Evolutionary conservation across 2,888 invertebrate genomes (phyloP).

Genomic region (Clanis bilineata): DNA sequence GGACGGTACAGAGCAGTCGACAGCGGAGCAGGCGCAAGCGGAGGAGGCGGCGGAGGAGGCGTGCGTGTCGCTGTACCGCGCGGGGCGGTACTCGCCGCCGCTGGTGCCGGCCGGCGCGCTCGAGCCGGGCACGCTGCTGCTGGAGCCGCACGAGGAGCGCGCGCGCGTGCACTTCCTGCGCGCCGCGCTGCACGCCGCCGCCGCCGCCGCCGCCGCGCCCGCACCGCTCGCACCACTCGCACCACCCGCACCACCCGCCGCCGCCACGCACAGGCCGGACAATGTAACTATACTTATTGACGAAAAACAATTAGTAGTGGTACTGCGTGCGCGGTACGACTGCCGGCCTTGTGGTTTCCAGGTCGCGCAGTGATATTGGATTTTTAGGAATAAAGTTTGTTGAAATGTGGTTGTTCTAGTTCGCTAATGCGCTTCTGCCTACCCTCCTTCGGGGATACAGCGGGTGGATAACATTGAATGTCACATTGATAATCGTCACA

Average conservation of each 20-base stretch:
- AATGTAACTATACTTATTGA: not conserved
- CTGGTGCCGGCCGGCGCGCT: slow-evolving; percentile 84
- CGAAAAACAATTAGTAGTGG: no score
- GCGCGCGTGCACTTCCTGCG: slow-evolving; percentile 88
- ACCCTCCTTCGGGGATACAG: no score
- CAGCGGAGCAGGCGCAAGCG: slow-evolving; percentile 26
- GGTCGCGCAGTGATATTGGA: no score
- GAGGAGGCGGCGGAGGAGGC: slow-evolving; percentile 47
- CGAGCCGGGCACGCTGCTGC: slow-evolving; percentile 88
- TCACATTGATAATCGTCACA: no score
- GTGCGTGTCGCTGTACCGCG: slow-evolving; percentile 80
- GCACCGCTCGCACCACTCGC: slow-evolving; percentile 84
- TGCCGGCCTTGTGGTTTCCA: no score
- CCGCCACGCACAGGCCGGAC: slow-evolving; percentile 55
- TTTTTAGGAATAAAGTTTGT: no score
- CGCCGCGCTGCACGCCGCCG: slow-evolving; percentile 83
- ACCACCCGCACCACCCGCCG: slow-evolving; percentile 83
- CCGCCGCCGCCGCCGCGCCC: slow-evolving; percentile 82
- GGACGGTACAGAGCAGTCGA: slow-evolving; percentile 16
- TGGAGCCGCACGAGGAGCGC: slow-evolving; percentile 88
- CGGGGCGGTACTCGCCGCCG: slow-evolving; percentile 93
- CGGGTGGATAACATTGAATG: no score
- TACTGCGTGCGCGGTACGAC: no score
- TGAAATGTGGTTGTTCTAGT: no score
- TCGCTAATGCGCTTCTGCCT: no score